A percentile compares a stretch with the other conserved stretches of the same genome.
phyloP scores from a whole-genome alignment of 2,797 vertebrate species.

The Netta rufina region DNA sequence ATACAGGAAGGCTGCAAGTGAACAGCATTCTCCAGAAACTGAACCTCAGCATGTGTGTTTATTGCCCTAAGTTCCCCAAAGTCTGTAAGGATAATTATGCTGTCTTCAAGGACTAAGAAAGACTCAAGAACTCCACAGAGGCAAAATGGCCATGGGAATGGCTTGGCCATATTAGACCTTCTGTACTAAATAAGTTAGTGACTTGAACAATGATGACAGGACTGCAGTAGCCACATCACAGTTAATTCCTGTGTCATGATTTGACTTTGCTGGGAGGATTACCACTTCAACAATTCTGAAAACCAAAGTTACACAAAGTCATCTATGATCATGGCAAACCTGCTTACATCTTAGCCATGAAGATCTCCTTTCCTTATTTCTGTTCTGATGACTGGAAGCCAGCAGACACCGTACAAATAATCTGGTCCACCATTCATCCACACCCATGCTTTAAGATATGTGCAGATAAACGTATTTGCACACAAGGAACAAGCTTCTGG shows the following conservation, averaged over 20 bases:
- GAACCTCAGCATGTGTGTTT: background rate
- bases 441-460: background rate
- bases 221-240: background rate
- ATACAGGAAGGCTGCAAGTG: background rate
- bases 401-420: background rate
- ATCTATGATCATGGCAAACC: background rate
- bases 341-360: background rate
- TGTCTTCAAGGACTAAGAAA: background rate
- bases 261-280: background rate
- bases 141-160: background rate
- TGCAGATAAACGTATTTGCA: background rate
- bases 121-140: background rate
- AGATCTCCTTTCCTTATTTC: background rate
- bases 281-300: background rate
- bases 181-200: accelerated
- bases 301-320: background rate
- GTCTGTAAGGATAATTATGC: background rate
- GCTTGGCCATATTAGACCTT: background rate
- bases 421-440: background rate
- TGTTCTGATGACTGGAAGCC: background rate
- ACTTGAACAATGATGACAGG: background rate
- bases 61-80: background rate
- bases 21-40: background rate
- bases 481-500: background rate
- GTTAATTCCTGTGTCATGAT: background rate